Evolutionary conservation across 2,113 vertebrate genomes (phyloP), one percentile per base, ranked within the genome.

Genomic region (Siphamia tubifer): DNA sequence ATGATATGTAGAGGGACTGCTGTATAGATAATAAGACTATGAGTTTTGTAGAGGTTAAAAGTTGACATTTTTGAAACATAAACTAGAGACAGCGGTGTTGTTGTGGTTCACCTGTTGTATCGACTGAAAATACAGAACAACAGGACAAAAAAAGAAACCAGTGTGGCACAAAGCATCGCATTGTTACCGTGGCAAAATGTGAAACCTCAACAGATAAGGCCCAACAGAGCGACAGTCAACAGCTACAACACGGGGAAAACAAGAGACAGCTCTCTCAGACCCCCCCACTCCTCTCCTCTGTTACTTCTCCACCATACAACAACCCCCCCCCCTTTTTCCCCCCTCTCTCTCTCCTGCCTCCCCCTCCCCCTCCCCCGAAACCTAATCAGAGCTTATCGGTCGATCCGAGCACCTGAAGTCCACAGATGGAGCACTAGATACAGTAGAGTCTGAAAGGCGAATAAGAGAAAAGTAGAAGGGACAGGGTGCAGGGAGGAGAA

Each of bases 191-290:
- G 19, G 68, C 38, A 63, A 87, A 87, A 88, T 13, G 66, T 68
- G 70, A 87, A 80, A 86, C 78, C 67, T 25, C 47, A 38, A 65
- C 68, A 86, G 84, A 83, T 82, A 86, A 86, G 72, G 48, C 31
- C 49, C 71, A 49, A 74, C 56, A 68, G 32, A 68, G 64, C 21
- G n/a, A 16, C 43, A 62, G 63, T 55, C 62, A 71, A 56, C 34
- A 68, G 6, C 28, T 44, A 69, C 53, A 74, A 77, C 68, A 66
- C 6, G 1, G 63, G 1, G 63, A 69, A 69, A 51, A 71, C 47
- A 62, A 48, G 54, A 55, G 47, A 23, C 57, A 40, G 48, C 44
- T 69, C 58, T 42, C 21, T 38, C 56, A 71, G 64, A 60, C n/a
- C 76, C 47, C 47, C 55, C 54, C 38, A 34, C 55, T 32, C 49